Evolutionary conservation across 2,888 invertebrate species (phyloP).

Genomic region (Morpho achilles): DNA sequence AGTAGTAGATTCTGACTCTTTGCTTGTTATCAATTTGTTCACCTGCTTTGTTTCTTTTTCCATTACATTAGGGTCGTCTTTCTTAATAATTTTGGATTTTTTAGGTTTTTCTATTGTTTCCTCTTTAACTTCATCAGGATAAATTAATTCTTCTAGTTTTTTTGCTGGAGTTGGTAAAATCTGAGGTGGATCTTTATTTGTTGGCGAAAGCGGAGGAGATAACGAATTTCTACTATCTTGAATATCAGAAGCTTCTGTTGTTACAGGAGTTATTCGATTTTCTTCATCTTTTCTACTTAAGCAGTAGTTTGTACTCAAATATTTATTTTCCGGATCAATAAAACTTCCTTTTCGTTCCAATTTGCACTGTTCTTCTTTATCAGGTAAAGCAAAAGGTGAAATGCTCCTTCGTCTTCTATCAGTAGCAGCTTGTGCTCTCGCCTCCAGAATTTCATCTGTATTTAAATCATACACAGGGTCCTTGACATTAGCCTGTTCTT

Average conservation of each 20-base stretch:
- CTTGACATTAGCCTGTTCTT: constrained; percentile 56
- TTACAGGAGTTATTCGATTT: constrained; percentile 53
- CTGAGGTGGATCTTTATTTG: constrained; percentile 52
- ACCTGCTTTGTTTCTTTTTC: constrained; percentile 47
- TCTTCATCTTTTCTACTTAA: constrained; percentile 66
- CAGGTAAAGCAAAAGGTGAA: constrained; percentile 71
- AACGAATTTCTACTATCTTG: constrained; percentile 38
- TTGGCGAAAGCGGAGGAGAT: constrained; percentile 58
- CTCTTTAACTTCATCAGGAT: constrained; percentile 48
- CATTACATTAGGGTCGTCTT: constrained; percentile 44
- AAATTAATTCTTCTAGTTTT: constrained; percentile 56
- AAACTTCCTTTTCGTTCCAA: constrained; percentile 71
- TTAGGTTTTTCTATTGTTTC: constrained; percentile 39
- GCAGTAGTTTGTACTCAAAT: constrained; percentile 63
- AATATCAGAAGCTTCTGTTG: constrained; percentile 48
- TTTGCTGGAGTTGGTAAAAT: constrained; percentile 56
- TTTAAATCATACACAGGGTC: constrained; percentile 71
- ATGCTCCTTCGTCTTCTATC: constrained; percentile 73
- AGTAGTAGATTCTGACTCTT: constrained; percentile 41
- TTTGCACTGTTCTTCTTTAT: constrained; percentile 51
- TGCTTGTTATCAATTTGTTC: constrained; percentile 37
- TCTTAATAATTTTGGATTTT: constrained; percentile 45
- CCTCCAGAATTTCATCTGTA: constrained; percentile 66
- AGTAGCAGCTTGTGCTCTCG: constrained; percentile 59
- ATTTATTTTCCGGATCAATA: constrained; percentile 69